phyloP scores from a whole-genome alignment of 2,797 vertebrate species.

The Characodon lateralis region DNA sequence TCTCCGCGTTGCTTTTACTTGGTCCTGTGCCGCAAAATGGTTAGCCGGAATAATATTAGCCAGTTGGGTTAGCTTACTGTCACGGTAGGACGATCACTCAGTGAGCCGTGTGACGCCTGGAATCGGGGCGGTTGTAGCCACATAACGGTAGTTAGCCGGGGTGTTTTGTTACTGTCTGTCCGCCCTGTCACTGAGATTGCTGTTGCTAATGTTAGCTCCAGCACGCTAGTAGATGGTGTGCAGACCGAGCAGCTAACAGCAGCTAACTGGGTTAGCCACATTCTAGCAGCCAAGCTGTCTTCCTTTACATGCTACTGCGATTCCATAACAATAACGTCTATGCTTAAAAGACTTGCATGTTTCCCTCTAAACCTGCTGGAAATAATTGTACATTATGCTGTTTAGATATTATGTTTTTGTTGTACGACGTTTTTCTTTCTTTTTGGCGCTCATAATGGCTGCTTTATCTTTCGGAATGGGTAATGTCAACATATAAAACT shows the following conservation, averaged over 20 bases:
- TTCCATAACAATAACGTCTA: conserved; percentile 23
- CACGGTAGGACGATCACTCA: not conserved
- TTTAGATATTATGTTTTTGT: not conserved
- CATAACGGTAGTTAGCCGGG: conserved; percentile 41
- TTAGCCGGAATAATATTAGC: conserved; percentile 36
- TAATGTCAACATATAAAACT: too few relatives aligned
- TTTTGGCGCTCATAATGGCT: not conserved
- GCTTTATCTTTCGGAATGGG: not conserved
- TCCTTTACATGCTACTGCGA: conserved; percentile 13
- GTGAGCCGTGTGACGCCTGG: fast-evolving
- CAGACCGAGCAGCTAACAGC: conserved; percentile 43
- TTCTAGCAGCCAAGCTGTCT: conserved; percentile 27
- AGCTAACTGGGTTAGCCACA: conserved; percentile 64
- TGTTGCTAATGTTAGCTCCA: conserved; percentile 58
- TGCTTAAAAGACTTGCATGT: not conserved
- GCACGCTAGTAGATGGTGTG: conserved; percentile 26
- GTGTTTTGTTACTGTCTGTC: conserved; percentile 60
- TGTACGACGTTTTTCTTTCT: not conserved
- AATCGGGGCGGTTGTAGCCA: not conserved
- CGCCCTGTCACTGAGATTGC: conserved; percentile 70
- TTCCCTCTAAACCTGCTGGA: fast-evolving
- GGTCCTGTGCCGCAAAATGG: conserved; percentile 53
- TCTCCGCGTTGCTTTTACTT: conserved; percentile 52
- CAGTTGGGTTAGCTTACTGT: not conserved
- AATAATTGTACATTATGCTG: not conserved